Evolutionary conservation across 1,140 invertebrate genomes (phyloP), one percentile per base, ranked within the genome.

Genomic region (Camponotus pennsylvanicus): DNA sequence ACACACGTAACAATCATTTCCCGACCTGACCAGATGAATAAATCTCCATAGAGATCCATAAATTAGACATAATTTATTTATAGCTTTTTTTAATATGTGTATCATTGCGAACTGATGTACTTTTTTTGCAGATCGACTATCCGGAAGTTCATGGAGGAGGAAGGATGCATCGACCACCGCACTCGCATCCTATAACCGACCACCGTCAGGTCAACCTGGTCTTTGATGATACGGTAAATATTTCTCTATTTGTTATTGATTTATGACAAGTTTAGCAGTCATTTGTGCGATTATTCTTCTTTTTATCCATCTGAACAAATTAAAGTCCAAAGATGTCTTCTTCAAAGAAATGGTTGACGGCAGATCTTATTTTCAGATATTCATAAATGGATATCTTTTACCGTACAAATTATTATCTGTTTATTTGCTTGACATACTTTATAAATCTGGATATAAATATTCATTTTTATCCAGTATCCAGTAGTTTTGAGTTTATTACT

Each of bases 91-190:
- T 0, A 27, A 52, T 21, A 57, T 8, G 69, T 71, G 8, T 8
- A 42, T 57, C 40, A 37, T 63, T 64, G 37, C 61, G 73, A 64
- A 73, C 9, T 11, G 11, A 9, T 9, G 59, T 59, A 90, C 75
- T 13, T 52, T 52, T 52, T 92, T 96, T 96, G 70, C 96, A 98
- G 97, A 97, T 98, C 94, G 97, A 98, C 93, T 98, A 98, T 94
- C 97, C 97, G 87, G 97, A 98, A 95, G 96, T 97, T 61, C 96
- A 97, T 91, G 95, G 95, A 90, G 96, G 93, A 93, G 95, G 92
- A 94, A 95, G 94, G 88, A 95, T 95, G 95, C 92, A 95, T 95
- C 93, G 94, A 91, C 95, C 93, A 94, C 93, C 95, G 90, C 96
- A 95, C 90, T 93, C 93, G 92, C 96, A 95, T 93, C 94, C 92